phyloP scores from a whole-genome alignment of 2,113 vertebrate species.

The Brachyistius frenatus region DNA sequence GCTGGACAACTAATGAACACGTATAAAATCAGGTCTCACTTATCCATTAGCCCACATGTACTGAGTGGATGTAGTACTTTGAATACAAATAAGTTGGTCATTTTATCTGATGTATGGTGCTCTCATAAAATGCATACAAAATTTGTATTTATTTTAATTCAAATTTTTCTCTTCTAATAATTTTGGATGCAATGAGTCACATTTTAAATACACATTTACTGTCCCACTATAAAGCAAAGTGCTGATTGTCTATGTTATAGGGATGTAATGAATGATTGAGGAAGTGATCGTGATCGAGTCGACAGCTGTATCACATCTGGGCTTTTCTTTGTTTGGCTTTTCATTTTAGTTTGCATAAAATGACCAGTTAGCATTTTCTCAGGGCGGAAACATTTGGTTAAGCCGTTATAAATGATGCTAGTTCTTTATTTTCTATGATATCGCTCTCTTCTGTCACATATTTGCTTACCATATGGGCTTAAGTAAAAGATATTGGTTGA shows the following conservation, averaged over 20 bases:
- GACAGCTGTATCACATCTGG: no score
- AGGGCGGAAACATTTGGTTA: no score
- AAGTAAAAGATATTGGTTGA: background rate
- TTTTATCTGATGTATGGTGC: background rate
- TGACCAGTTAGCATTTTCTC: background rate
- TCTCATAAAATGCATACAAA: no score
- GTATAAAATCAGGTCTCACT: conserved; percentile 20
- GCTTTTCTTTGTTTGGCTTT: background rate
- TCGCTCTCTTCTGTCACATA: background rate
- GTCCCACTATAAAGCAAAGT: background rate
- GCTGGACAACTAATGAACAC: background rate
- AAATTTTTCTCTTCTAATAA: background rate
- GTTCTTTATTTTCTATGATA: background rate
- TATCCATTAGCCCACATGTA: conserved; percentile 27
- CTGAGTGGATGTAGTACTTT: background rate
- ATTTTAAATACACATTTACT: background rate
- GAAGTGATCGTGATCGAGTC: background rate
- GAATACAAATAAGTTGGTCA: background rate
- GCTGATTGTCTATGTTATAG: background rate
- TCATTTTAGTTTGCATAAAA: background rate
- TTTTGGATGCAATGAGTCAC: background rate
- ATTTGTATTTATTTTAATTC: background rate
- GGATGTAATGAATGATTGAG: background rate
- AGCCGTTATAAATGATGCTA: background rate
- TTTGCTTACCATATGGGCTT: background rate